Evolutionary conservation across 1,140 invertebrate genomes (phyloP), one percentile per base, ranked within the genome.

Genomic region (Papilio aristodemus): DNA sequence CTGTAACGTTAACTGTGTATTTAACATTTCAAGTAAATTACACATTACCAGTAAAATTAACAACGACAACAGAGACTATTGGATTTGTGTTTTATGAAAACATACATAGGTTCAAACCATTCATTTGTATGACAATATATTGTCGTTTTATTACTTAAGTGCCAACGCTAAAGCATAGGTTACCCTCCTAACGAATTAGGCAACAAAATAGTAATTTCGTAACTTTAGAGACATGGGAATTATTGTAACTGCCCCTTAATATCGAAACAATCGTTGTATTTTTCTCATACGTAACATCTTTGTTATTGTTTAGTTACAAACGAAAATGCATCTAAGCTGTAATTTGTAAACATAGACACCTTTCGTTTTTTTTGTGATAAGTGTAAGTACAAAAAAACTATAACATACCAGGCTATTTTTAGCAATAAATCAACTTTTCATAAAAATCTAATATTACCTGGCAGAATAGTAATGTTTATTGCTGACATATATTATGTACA

Each of bases 151-250:
- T 17, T 19, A 54, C 19, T 25, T 54, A 50, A 19, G 43, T 50
- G 13, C 43, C 27, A 32, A 19, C 8, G 19, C 46, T 50, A 54
- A 54, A 54, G 22, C 10, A 54, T 25, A 54, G 46, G 11, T 17
- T 54, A 54, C 22, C 11, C 22, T 22, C 46, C 6, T 54, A 9
- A 54, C 19, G 46, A 54, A 54, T 25, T 54, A 54, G 22, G 46
- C 46, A 54, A 54, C 46, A 11, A 54, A 54, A 54, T 54, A 22
- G 46, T 54, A 54, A 54, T 54, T 54, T 54, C 46, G 22, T 54
- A 54, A 54, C 19, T 22, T 54, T 54, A 54, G 17, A 54, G 46
- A 54, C 46, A 19, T 54, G 46, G 22, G 46, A 54, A 22, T 43
- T 43, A 11, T 54, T 22, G 46, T 54, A 54, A 9, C 6, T 22